Evolutionary conservation across 1,140 invertebrate genomes (phyloP), one percentile per base, ranked within the genome.

Genomic region (Pollicipes pollicipes): DNA sequence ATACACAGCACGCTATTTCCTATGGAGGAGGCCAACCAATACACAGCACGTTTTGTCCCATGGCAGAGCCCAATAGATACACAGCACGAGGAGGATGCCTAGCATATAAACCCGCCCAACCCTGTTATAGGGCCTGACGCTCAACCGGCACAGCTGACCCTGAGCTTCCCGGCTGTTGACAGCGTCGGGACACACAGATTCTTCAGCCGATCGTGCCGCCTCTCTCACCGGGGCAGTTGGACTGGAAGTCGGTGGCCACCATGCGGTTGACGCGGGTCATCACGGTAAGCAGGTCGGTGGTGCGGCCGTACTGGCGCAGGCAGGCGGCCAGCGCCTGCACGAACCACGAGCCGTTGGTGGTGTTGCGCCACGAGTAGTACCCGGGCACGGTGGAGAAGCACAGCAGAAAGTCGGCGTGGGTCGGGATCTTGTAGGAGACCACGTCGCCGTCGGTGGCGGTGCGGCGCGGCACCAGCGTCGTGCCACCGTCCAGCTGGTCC

Each of bases 361-460:
- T 94, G 77, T 97, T 97, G 72, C 95, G 85, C 95, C 95, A 98
- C 0, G 95, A 97, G 80, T 88, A 98, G 80, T 85, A 80, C 87
- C 93, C 93, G 78, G 93, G 89, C 71, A 97, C 89, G 30, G 94
- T 96, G 16, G 93, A 95, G 79, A 94, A 97, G 26, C 89, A 90
- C 76, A 97, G 90, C 21, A 98, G 81, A 80, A 97, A 95, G 79
- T 98, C 95, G 29, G 95, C 94, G 80, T 95, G 90, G 71, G 87
- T 84, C 24, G 95, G 95, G 78, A 98, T 95, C 76, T 87, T 88
- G 76, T 92, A 93, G 58, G 72, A 69, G 28, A 74, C 58, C 13
- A 80, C 76, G 68, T 82, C 83, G 21, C 88, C 86, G 83, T 91
- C 90, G 13, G 87, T 88, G 81, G 90, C 88, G 27, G 89, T 73